phyloP scores from a whole-genome alignment of 2,113 vertebrate genomes.

The Charina bottae region DNA sequence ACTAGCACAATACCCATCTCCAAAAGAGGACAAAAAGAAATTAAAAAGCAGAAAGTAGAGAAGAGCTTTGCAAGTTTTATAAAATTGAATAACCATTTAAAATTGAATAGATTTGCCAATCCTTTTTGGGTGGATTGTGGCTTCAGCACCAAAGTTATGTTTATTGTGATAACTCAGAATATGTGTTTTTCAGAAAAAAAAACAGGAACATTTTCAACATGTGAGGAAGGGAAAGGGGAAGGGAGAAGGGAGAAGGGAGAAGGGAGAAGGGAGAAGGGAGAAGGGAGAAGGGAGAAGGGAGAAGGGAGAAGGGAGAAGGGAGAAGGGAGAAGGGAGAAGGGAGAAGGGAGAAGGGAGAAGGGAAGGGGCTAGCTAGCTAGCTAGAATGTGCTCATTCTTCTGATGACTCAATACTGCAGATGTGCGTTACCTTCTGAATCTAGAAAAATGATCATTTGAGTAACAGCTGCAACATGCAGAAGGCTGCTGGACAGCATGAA shows the following conservation, averaged over 20 bases:
- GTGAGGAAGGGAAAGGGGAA: rapidly evolving
- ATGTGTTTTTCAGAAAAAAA: not conserved
- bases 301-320: not conserved
- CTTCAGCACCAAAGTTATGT: not conserved
- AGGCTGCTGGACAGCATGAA: not conserved
- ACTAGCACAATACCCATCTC: not conserved
- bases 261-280: rapidly evolving
- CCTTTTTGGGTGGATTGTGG: not conserved
- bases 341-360: not conserved
- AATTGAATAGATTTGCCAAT: not conserved
- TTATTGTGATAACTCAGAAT: not conserved
- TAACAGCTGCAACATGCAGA: not conserved
- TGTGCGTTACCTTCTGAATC: not conserved
- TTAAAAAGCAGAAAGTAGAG: not conserved
- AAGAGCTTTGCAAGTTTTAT: not conserved
- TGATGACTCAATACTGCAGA: slow-evolving; percentile 9
- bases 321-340: not conserved
- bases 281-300: rapidly evolving
- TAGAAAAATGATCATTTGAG: not conserved
- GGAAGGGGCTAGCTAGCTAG: not conserved
- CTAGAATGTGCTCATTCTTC: not conserved
- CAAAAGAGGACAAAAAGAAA: not conserved
- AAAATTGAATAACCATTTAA: not conserved
- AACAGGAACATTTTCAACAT: not conserved
- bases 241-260: too few relatives aligned